Evolutionary conservation across 2,888 invertebrate genomes (phyloP), one percentile per base, ranked within the genome.

Genomic region (Harpagoxenus sublaevis): DNA sequence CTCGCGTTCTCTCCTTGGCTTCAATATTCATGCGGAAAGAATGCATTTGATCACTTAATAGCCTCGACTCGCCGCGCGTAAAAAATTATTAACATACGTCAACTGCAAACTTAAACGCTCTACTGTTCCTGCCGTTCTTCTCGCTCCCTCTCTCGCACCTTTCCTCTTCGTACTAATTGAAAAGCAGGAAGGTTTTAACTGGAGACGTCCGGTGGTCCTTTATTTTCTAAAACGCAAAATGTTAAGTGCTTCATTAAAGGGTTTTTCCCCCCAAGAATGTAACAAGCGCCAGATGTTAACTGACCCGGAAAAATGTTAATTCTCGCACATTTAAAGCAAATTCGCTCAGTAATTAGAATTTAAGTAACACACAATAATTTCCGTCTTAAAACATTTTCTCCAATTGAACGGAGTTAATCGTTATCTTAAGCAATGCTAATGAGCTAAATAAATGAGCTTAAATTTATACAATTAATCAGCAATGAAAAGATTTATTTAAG

Each of bases 21-120:
- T 73, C 73, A 81, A 81, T 81, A 81, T 81, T 81, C 79, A 81
- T 73, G 79, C 39, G 73, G 79, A 81, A 81, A 81, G 73, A 81
- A 81, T 73, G 79, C 79, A 71, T 81, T 81, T 81, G 79, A 81
- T 81, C 73, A 81, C 73, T 81, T 81, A 81, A 81, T 81, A 81
- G 79, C 60, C 73, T 12, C 39, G 73, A 73, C 79, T 81, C 60
- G 73, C 73, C 48, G 79, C 73, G 73, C 73, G 79, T 81, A 81
- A 60, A 81, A 81, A 81, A 81, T 81, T 81, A 81, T 81, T 73
- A 81, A 81, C 79, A 73, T 81, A 81, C 79, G 79, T 78, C 78
- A 78, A 78, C 78, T 78, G 79, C 79, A 73, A 81, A 81, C 73
- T 79, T 81, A 73, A 81, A 71, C 53, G 31, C 48, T 60, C 39